A percentile compares a stretch with the other conserved stretches of the same genome.
phyloP scores from a whole-genome alignment of 2,888 invertebrate species.

The Penaeus monodon region DNA sequence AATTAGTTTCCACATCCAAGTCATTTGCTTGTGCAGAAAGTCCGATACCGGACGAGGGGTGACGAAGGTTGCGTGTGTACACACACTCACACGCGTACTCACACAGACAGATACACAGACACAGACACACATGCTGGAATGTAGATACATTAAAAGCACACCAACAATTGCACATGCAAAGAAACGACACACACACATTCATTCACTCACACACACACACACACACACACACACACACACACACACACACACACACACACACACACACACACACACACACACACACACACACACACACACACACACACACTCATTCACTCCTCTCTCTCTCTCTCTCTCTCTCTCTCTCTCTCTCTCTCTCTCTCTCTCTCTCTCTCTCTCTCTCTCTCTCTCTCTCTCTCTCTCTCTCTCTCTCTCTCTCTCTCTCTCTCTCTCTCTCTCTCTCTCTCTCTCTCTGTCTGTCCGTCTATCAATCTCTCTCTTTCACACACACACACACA shows the following conservation, averaged over 20 bases:
- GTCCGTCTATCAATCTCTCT: too few species aligned
- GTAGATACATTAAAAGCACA: background rate
- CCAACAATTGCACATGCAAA: background rate
- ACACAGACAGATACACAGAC: background rate
- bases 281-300: background rate
- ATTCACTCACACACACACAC: background rate
- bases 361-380: too few species aligned
- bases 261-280: slow-evolving; percentile 11
- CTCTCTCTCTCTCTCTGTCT: too few species aligned
- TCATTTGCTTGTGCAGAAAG: too few species aligned
- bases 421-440: too few species aligned
- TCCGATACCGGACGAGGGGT: too few species aligned
- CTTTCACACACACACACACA: background rate
- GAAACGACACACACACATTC: background rate
- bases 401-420: too few species aligned
- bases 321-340: background rate
- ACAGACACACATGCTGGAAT: background rate
- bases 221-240: background rate
- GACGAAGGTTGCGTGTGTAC: background rate
- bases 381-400: too few species aligned
- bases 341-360: too few species aligned
- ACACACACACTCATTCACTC: background rate
- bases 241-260: slow-evolving; percentile 16
- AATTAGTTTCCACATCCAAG: too few species aligned
- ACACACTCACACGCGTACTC: background rate